A percentile compares a stretch with the other conserved stretches of the same genome.
phyloP scores from a whole-genome alignment of 2,113 vertebrate genomes.

The Phylloscopus trochilus region DNA sequence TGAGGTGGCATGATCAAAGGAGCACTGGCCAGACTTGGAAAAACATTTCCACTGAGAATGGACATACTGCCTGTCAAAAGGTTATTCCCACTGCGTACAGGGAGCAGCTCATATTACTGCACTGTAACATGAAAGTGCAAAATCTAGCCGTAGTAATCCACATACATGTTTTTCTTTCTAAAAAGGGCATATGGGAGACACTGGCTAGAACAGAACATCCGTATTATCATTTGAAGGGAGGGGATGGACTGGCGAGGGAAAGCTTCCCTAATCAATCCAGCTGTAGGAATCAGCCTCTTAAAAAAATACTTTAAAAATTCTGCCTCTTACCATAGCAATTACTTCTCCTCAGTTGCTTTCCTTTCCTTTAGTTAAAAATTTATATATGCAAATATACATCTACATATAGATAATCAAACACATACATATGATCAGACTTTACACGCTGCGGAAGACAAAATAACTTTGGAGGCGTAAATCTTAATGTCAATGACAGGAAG shows the following conservation, averaged over 20 bases:
- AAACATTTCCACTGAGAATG: slow-evolving; percentile 93
- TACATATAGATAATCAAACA: slow-evolving; percentile 15
- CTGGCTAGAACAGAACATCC: slow-evolving; percentile 66
- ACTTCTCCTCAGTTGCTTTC: slow-evolving; percentile 52
- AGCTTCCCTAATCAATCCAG: slow-evolving; percentile 65
- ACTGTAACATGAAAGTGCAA: slow-evolving; percentile 87
- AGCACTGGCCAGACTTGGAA: slow-evolving; percentile 85
- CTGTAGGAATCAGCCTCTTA: background rate
- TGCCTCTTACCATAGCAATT: slow-evolving; percentile 46
- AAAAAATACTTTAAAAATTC: slow-evolving; percentile 42
- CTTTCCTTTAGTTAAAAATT: slow-evolving; percentile 21
- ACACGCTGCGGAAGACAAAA: slow-evolving; percentile 77
- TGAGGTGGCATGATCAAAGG: slow-evolving; percentile 87
- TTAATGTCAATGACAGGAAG: slow-evolving; percentile 98
- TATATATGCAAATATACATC: slow-evolving; percentile 45
- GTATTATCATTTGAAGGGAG: slow-evolving; percentile 64
- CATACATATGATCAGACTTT: slow-evolving; percentile 70
- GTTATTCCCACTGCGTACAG: slow-evolving; percentile 86
- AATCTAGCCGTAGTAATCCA: slow-evolving; percentile 78
- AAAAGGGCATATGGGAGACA: slow-evolving; percentile 78
- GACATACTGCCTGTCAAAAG: slow-evolving; percentile 90
- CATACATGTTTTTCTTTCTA: slow-evolving; percentile 85
- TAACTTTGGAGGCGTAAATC: slow-evolving; percentile 91
- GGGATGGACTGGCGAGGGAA: background rate
- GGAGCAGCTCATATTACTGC: slow-evolving; percentile 86